A percentile compares a stretch with the other conserved stretches of the same genome.
Evolutionary conservation across 2,113 vertebrate species (phyloP).

Genomic region (Atrichornis clamosus): DNA sequence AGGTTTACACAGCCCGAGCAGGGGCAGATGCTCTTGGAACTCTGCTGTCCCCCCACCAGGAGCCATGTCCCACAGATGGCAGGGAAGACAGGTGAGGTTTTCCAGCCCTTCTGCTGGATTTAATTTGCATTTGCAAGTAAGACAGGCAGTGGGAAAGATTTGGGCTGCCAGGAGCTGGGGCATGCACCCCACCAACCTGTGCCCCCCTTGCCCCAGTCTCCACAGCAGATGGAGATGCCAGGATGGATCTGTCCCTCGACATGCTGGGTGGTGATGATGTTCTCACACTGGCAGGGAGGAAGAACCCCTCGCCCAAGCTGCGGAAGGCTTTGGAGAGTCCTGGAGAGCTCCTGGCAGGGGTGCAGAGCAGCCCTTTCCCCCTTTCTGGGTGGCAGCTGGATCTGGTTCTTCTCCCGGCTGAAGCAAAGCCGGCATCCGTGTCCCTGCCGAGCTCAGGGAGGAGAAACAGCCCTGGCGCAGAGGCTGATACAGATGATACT

Average conservation of each 20-base stretch:
- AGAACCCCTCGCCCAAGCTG: background rate
- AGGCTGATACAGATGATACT: background rate
- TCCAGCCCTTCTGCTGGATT: background rate
- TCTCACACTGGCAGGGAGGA: background rate
- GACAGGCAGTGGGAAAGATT: background rate
- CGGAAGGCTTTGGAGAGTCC: background rate
- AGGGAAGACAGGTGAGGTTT: background rate
- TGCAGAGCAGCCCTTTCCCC: background rate
- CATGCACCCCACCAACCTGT: background rate
- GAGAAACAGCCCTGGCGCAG: background rate
- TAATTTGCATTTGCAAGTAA: background rate
- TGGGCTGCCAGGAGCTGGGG: background rate
- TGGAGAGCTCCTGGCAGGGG: too few species aligned
- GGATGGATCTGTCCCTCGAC: rapidly evolving
- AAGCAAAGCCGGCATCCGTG: background rate
- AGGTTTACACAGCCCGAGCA: background rate
- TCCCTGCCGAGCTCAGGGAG: background rate
- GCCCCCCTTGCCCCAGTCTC: background rate
- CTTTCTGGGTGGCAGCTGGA: rapidly evolving
- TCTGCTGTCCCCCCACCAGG: background rate
- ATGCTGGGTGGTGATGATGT: rapidly evolving
- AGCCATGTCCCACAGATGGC: rapidly evolving
- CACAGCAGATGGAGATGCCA: too few species aligned
- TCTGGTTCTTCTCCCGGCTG: rapidly evolving
- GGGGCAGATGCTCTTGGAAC: rapidly evolving